Base-by-base conservation (phyloP, 2,888 invertebrate species). In the Aproaerema taeniolella region DNA sequence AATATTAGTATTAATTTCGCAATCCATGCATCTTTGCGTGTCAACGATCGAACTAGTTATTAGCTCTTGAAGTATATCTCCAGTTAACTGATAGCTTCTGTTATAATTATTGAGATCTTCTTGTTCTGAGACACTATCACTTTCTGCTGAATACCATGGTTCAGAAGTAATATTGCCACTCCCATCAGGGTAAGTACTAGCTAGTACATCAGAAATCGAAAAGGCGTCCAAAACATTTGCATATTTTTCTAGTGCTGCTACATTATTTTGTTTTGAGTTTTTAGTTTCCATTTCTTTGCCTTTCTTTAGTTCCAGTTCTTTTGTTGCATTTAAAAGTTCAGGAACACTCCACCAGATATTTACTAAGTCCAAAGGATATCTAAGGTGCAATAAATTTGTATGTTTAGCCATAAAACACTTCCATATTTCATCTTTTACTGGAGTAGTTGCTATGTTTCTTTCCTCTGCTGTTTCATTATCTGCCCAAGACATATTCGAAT, bases 281-380 rank as follows among this genome's bases (percentile, higher is more conserved):
- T 20, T 50, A 34, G 57, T 60, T 40, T 66, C 58, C 34, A 69
- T 53, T 58, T 59, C 47, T 25, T 20, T 11, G 31, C n/a, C 38
- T 33, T 61, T 60, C 43, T 56, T 55, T 25, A 43, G 49, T 37
- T 17, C 25, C 20, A 20, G 4, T 6, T 20, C 20, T 20, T 20
- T 20, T 6, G 20, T 20, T 6, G 20, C 5, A 6, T 20, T 8
- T 20, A 8, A 20, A 6, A 6, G 5, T 20, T 4, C 20, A 20
- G 20, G 20, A 20, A 83, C 30, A 61, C 62, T 80, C 82, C 81
- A 83, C 85, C 85, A 86, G 35, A 76, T 47, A 44, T 72, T 61
- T 41, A 79, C 74, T 30, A 70, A 44, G 14, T 68, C 45, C 15
- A 52, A 37, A 12, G 68, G 53, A 44, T 49, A 49, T 38, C 48